Conservation (phyloP, 2,797 vertebrate species). For the Anabacerthia variegaticeps region DNA sequence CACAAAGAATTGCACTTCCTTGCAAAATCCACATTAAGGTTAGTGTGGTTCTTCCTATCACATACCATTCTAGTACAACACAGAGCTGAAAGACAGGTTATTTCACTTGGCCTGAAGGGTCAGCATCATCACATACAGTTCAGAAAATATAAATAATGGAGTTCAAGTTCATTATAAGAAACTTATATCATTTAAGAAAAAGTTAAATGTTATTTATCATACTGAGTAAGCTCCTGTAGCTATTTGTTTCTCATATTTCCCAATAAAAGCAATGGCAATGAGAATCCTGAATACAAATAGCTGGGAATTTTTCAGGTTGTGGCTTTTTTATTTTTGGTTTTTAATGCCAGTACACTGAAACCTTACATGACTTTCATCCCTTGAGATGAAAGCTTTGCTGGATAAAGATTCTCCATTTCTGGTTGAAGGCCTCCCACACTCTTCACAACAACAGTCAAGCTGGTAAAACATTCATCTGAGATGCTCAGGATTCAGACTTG, state of each 20-base stretch:
- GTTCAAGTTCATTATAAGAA: background rate
- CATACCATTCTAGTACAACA: background rate
- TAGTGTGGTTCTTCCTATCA: background rate
- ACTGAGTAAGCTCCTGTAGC: background rate
- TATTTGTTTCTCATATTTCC: background rate
- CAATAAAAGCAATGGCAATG: background rate
- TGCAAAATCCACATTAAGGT: background rate
- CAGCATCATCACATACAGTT: background rate
- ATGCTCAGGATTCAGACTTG: fast-evolving
- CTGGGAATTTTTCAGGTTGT: background rate
- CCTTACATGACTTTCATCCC: background rate
- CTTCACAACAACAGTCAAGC: background rate
- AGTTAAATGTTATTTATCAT: background rate
- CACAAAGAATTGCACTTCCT: background rate
- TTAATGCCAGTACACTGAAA: background rate
- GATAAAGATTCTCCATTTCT: background rate
- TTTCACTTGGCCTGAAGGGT: background rate
- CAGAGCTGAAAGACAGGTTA: background rate
- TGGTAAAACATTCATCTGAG: background rate
- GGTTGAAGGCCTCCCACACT: background rate
- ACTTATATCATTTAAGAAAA: background rate
- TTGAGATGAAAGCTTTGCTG: background rate
- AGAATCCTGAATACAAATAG: background rate
- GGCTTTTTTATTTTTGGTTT: background rate
- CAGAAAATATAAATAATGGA: background rate